Evolutionary conservation across 2,113 vertebrate species (phyloP), one percentile per base, ranked within the genome.

Genomic region (Sula dactylatra): DNA sequence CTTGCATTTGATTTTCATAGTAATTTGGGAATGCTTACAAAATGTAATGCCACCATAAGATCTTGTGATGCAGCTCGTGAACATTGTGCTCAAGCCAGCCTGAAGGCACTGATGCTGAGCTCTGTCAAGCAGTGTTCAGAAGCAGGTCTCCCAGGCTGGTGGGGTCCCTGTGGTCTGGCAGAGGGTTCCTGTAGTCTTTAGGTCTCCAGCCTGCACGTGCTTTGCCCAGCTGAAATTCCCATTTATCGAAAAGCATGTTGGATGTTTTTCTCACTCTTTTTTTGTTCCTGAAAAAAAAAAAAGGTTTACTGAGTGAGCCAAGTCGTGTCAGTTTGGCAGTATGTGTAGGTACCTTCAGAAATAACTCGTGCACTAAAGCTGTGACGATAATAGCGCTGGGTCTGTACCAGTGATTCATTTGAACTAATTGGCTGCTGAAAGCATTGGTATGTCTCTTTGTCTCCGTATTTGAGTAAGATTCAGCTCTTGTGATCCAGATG

Each of bases 401-500:
- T 70, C 72, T 64, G 81, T 22, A 70, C 25, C 61, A 3, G 6
- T 93, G 93, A 93, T 89, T 97, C 91, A 94, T 87, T 76, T 32
- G 54, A 54, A 16, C 16, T 86, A 95, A 80, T 74, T 69, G 74
- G 50, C 70, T 95, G 84, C 84, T 91, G 81, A 91, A 87, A 93
- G 54, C 90, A 76, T 76, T 65, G 9, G 12, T 56, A 7, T 74
- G 70, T 38, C 66, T 90, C 64, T 94, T 38, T 86, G 87, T 94
- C 81, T 94, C 82, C 54, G 12, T 45, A 25, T 82, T 38, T 86
- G 90, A 90, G 78, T 77, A 66, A 56, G 82, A 85, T 92, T 82
- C 85, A 92, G 74, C 85, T 80, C 44, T 74, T 94, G 66, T 84
- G 90, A 90, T 82, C 78, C 74, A 87, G 78, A 52, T 64, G 26